Percentiles rank a stretch among this genome's conserved stretches.
phyloP scores from a whole-genome alignment of 2,888 invertebrate species.

The Archaeoteleia sp. region DNA sequence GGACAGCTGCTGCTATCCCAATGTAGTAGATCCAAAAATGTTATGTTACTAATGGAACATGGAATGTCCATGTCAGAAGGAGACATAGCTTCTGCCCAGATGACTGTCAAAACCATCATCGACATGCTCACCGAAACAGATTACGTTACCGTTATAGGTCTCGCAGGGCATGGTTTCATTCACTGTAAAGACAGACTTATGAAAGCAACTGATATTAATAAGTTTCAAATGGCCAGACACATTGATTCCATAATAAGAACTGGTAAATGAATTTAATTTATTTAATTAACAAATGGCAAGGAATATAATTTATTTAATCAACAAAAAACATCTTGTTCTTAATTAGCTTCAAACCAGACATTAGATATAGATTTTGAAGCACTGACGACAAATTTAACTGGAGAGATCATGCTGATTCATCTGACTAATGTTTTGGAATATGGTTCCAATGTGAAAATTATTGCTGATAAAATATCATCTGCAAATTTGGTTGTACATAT shows the following conservation, averaged over 20 bases:
- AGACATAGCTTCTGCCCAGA: slow-evolving; percentile 68
- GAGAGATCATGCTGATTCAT: slow-evolving; percentile 67
- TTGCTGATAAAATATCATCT: slow-evolving; percentile 60
- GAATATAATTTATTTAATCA: slow-evolving; percentile 9
- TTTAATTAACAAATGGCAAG: no score
- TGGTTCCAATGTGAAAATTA: slow-evolving; percentile 58
- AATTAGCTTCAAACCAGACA: slow-evolving; percentile 63
- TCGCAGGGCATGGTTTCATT: slow-evolving; percentile 60
- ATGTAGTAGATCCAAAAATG: slow-evolving; percentile 67
- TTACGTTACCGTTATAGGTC: slow-evolving; percentile 67
- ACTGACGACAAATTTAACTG: slow-evolving; percentile 59
- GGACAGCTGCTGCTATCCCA: slow-evolving; percentile 70
- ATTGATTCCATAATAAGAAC: slow-evolving; percentile 64
- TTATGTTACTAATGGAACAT: slow-evolving; percentile 69
- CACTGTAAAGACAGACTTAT: slow-evolving; percentile 65
- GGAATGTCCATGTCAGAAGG: slow-evolving; percentile 68
- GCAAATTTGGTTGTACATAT: slow-evolving; percentile 59
- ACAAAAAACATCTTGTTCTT: slow-evolving; percentile 18
- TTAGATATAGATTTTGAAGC: slow-evolving; percentile 61
- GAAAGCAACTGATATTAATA: slow-evolving; percentile 70
- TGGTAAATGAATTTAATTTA: slow-evolving; percentile 52
- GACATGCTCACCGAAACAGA: slow-evolving; percentile 71
- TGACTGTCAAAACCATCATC: slow-evolving; percentile 69
- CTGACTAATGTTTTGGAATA: slow-evolving; percentile 66
- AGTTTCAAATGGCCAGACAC: slow-evolving; percentile 66